phyloP scores from a whole-genome alignment of 2,113 vertebrate species.

The Capreolus pygargus region DNA sequence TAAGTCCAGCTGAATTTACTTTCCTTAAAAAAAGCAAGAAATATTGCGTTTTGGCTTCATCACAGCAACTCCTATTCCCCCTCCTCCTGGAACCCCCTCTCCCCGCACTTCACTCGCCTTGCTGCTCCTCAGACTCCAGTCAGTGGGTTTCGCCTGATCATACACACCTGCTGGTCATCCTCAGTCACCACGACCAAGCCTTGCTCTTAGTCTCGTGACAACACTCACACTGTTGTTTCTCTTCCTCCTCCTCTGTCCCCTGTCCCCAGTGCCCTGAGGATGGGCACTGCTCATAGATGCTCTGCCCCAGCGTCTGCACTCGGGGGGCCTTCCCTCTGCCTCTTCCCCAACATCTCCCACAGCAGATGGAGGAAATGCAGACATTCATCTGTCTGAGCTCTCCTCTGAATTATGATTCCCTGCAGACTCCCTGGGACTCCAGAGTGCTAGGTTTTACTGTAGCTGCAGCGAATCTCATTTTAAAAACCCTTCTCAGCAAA shows the following conservation, averaged over 20 bases:
- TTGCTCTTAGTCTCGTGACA: background rate
- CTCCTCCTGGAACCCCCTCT: background rate
- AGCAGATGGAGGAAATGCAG: background rate
- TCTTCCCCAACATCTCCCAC: background rate
- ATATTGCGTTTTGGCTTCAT: background rate
- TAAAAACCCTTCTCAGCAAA: background rate
- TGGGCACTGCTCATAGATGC: background rate
- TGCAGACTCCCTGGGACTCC: background rate
- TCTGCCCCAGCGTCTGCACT: background rate
- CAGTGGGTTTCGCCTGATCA: background rate
- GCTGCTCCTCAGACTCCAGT: background rate
- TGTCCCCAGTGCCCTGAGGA: background rate
- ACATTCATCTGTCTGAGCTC: too few species aligned
- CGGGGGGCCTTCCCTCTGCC: background rate
- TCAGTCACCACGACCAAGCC: background rate
- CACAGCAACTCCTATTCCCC: background rate
- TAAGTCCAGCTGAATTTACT: background rate
- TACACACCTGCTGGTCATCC: background rate
- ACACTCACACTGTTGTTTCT: too few species aligned
- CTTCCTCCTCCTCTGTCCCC: background rate
- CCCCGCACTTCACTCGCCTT: background rate
- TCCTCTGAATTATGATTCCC: background rate
- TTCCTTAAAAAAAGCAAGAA: background rate
- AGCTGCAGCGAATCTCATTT: background rate
- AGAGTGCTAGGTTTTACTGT: background rate